phyloP scores from a whole-genome alignment of 2,797 vertebrate species.

The Enteromius mattozi region DNA sequence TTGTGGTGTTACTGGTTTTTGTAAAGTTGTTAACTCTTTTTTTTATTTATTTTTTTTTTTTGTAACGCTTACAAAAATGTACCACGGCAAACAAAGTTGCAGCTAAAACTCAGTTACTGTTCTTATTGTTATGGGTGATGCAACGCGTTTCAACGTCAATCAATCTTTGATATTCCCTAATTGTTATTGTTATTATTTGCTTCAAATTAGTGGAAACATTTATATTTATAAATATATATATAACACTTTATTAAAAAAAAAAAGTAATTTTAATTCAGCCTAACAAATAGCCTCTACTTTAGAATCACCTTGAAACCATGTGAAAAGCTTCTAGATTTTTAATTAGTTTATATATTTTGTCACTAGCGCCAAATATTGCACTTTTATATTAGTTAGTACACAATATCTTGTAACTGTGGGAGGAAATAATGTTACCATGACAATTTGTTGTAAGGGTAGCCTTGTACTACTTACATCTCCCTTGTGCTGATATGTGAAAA shows the following conservation, averaged over 20 bases:
- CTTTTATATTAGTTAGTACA: not conserved
- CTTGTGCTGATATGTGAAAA: conserved; percentile 48
- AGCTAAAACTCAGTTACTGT: not conserved
- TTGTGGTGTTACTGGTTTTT: not conserved
- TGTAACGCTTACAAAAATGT: not conserved
- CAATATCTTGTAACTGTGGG: not conserved
- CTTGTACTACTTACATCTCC: not conserved
- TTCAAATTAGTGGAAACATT: not conserved
- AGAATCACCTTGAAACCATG: not conserved
- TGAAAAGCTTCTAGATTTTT: not conserved
- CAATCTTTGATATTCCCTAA: not conserved
- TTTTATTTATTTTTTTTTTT: not conserved
- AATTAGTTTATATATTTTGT: not conserved
- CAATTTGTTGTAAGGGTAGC: conserved; percentile 9
- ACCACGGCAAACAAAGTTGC: not conserved
- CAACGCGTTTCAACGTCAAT: not conserved
- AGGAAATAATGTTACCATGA: conserved; percentile 6
- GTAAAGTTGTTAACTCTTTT: not conserved
- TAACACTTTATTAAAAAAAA: not conserved
- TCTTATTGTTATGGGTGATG: not conserved
- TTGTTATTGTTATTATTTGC: not conserved
- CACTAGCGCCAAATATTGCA: not conserved
- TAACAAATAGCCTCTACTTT: not conserved
- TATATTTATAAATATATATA: not conserved
- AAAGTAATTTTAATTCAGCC: too few species aligned